Evolutionary conservation across 2,797 vertebrate genomes (phyloP).

Genomic region (Trichosurus vulpecula): DNA sequence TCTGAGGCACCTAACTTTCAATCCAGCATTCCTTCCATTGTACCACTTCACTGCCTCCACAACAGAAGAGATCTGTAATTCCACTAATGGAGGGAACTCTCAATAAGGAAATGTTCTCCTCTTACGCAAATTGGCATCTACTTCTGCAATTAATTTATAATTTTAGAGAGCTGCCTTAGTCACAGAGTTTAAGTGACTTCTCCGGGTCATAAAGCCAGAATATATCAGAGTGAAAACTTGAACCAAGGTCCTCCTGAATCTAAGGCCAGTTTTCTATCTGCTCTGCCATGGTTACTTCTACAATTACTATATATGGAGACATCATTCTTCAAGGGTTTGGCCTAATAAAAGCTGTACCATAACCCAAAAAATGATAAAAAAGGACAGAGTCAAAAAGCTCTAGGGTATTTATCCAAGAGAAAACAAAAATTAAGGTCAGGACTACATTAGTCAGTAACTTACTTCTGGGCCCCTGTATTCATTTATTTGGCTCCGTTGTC

Average conservation of each 20-base stretch:
- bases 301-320: conserved; percentile 7
- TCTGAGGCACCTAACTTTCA: neutral
- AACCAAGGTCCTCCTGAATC: neutral
- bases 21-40: neutral
- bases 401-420: conserved; percentile 69
- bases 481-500: conserved; percentile 72
- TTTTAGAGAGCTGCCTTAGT: neutral
- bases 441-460: conserved; percentile 69
- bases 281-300: neutral
- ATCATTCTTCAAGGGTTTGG: conserved; percentile 23
- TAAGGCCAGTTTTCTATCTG: neutral
- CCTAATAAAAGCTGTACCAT: conserved; percentile 30
- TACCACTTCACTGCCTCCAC: neutral
- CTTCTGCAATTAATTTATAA: neutral
- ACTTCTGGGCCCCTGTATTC: conserved; percentile 70
- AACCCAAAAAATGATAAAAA: conserved; percentile 22
- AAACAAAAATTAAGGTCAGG: conserved; percentile 77
- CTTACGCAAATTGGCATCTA: neutral
- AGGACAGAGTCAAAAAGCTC: conserved; percentile 51
- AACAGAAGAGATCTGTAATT: neutral
- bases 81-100: neutral
- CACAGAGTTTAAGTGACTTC: neutral
- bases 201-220: neutral
- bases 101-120: neutral
- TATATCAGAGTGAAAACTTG: neutral